phyloP scores from a whole-genome alignment of 2,888 invertebrate species.

The Stenchaetothrips biformis region DNA sequence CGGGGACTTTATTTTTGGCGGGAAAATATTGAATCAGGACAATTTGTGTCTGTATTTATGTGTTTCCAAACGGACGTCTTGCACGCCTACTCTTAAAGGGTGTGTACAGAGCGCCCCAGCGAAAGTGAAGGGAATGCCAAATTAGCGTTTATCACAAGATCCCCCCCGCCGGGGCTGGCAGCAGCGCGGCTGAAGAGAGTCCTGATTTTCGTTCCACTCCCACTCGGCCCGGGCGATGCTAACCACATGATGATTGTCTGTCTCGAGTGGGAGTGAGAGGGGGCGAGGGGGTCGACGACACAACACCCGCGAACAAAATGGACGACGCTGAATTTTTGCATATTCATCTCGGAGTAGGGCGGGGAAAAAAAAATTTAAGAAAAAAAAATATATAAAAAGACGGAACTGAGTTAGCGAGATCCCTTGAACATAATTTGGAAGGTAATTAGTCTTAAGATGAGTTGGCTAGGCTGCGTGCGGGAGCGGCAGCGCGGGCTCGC shows the following conservation, averaged over 20 bases:
- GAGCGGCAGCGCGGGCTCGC: not conserved
- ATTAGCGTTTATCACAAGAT: not conserved
- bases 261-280: not conserved
- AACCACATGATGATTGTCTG: not conserved
- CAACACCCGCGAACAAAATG: not conserved
- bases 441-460: not conserved
- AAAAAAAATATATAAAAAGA: not conserved
- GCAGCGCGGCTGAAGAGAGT: not conserved
- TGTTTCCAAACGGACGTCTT: too few relatives aligned
- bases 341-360: not conserved
- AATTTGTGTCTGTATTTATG: too few relatives aligned
- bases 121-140: not conserved
- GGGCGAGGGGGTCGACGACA: not conserved
- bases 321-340: not conserved
- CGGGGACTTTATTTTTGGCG: too few relatives aligned
- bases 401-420: not conserved
- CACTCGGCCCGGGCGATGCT: not conserved
- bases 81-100: not conserved
- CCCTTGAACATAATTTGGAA: not conserved
- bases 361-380: not conserved
- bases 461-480: not conserved
- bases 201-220: not conserved
- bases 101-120: not conserved
- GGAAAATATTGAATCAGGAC: too few relatives aligned
- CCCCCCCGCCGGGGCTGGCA: too few relatives aligned